Base-by-base conservation (phyloP, 23 tunicate species). In the Aplidium turbinatum region DNA sequence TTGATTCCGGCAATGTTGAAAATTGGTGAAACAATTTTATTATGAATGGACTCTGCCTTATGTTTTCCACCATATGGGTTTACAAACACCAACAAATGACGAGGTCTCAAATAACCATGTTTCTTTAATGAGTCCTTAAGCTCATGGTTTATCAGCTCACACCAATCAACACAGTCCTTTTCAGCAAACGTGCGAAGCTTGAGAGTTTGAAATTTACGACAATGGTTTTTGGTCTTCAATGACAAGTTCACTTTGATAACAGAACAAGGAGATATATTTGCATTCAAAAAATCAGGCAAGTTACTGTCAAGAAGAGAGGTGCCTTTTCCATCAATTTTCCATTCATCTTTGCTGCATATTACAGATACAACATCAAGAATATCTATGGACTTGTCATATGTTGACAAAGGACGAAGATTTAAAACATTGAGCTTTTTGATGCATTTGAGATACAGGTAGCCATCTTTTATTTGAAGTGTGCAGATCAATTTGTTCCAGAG, bases 11-110 rank as follows among this genome's bases (percentile, higher is more conserved):
- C 97, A 33, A 56, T 45, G n/a, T 73, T 63, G 57, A 84, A 91
- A 21, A 91, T 47, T 4, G 93, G 85, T 24, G 77, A 29, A 32
- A 75, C 91, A n/a, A 68, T 68, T 7, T 73, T 73, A 18, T 47
- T 39, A 38, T 84, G 68, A 25, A 91, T 66, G 20, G 67, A 31
- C 25, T 35, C 73, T 0, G 92, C 97, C 35, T 57, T 72, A 29
- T 72, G 68, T 0, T 58, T 66, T 0, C 97, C 97, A 29, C 97
- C 97, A 67, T 55, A 91, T 5, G 97, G 97, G 63, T 91, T 91
- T 27, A 91, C 78, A 64, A 91, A 91, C 0, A 91, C 82, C 2
- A 91, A 68, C 0, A 91, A 70, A 0, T 54, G 11, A 32, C 68
- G 72, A 31, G 97, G 97, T 7, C 97, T 66, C 2, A 2, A 1